These are phyloP conservation scores for Australoheros scitulus DNA, from an alignment of 2,113 vertebrate genomes.

Conservation along the genomic window DNA sequence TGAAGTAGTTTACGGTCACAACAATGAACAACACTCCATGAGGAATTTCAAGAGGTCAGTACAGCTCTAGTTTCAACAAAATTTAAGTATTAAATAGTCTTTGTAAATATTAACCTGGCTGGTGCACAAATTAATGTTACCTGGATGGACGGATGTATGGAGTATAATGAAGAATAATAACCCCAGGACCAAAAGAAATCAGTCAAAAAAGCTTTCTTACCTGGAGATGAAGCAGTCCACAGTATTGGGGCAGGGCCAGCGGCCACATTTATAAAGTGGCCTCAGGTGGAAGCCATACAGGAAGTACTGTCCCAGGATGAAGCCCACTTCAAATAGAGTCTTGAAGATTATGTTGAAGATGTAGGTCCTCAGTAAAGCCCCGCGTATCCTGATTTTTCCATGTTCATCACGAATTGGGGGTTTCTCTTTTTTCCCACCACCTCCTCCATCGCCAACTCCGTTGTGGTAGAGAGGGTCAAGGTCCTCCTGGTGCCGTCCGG, in stretches of 20 bases:
- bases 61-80: no score
- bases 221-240: constrained; percentile 82
- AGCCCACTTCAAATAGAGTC: constrained; percentile 91
- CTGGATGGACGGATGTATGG: background rate
- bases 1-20: no score
- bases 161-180: background rate
- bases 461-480: constrained; percentile 71
- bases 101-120: no score
- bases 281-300: constrained; percentile 90
- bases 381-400: constrained; percentile 86
- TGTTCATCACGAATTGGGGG: constrained; percentile 82
- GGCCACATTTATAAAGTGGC: constrained; percentile 88
- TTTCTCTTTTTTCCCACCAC: constrained; percentile 78
- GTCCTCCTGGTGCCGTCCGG: constrained; percentile 66
- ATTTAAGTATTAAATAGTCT: no score
- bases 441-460: constrained; percentile 41
- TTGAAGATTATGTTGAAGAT: constrained; percentile 94
- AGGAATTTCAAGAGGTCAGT: no score
- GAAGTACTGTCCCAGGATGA: constrained; percentile 93
- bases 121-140: no score
- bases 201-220: constrained; percentile 38
- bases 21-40: no score
- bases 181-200: background rate
- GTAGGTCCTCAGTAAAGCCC: constrained; percentile 87
- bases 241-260: constrained; percentile 81